Base-by-base conservation (phyloP, 2,797 vertebrate species). In the Sebastes glaucus region DNA sequence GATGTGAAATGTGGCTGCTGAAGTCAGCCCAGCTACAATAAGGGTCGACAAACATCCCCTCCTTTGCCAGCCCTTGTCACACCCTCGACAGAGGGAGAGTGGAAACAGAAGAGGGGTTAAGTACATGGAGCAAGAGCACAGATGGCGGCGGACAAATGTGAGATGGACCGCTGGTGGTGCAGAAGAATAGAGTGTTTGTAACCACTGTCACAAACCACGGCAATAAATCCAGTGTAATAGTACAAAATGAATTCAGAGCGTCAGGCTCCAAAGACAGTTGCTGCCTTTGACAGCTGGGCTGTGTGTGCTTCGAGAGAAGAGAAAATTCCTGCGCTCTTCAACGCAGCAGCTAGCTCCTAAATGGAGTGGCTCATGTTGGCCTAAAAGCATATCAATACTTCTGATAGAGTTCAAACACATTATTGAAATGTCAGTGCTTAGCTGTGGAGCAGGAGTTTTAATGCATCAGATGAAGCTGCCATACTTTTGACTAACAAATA, bases 121-220 rank as follows among this genome's bases (percentile, higher is more conserved):
- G 87, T 75, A 93, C 87, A 91, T 18, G 81, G 83, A 80, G 83
- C 74, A 42, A 74, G 78, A 85, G 88, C 91, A 87, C 93, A 94
- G 91, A 94, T 95, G 94, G 93, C 82, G 65, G 71, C 1, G 53
- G 85, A 92, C 93, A 94, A 93, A 90, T 94, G 93, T 75, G 86
- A 87, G 85, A 71, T 49, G 55, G 69, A 78, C 86, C 79, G 18
- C 59, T 75, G 78, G 78, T 83, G 84, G 69, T 23, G 4, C 55
- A 78, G 90, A 92, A 93, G 93, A 95, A 95, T 93, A 80, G 92
- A 73, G 83, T 68, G 80, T 71, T 92, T 94, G 94, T 94, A 63
- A 89, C 77, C 57, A 10, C 68, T 9, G 60, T 49, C 63, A 59
- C 84, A 87, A 87, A 83, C 86, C 13, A 23, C 7, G 14, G 80